Conservation (phyloP, 2,113 vertebrate species). For the Alligator sinensis region DNA sequence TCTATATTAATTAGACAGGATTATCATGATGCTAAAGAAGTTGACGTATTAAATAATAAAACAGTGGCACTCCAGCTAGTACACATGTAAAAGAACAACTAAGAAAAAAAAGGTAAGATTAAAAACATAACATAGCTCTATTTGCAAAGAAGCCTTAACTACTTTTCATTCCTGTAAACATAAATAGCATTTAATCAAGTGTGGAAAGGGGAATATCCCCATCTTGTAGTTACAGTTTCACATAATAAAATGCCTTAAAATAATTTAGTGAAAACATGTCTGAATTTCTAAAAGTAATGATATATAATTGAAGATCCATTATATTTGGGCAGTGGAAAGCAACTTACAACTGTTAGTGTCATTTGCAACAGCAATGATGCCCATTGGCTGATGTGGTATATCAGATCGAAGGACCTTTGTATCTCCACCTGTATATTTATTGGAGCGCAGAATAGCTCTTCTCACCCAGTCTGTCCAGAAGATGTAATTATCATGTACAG, state of each 20-base stretch:
- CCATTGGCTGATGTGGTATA: slow-evolving; percentile 97
- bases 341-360: slow-evolving; percentile 98
- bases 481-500: slow-evolving; percentile 94
- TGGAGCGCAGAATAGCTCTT: slow-evolving; percentile 92
- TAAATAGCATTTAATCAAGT: background rate
- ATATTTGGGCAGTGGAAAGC: background rate
- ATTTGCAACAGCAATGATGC: slow-evolving; percentile 93
- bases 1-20: background rate
- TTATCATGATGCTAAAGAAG: slow-evolving; percentile 7
- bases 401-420: slow-evolving; percentile 94
- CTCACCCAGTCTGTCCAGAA: slow-evolving; percentile 98
- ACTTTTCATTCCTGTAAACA: background rate
- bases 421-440: slow-evolving; percentile 95
- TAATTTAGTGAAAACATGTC: background rate
- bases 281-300: background rate
- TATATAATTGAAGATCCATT: background rate
- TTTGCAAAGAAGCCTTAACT: background rate
- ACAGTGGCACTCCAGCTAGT: background rate
- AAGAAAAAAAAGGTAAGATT: background rate
- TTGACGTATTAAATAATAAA: background rate
- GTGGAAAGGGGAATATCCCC: background rate
- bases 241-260: background rate
- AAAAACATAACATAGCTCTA: background rate
- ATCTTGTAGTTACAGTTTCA: background rate
- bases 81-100: background rate